phyloP scores from a whole-genome alignment of 2,797 vertebrate genomes.

The Loris lydekkerianus region DNA sequence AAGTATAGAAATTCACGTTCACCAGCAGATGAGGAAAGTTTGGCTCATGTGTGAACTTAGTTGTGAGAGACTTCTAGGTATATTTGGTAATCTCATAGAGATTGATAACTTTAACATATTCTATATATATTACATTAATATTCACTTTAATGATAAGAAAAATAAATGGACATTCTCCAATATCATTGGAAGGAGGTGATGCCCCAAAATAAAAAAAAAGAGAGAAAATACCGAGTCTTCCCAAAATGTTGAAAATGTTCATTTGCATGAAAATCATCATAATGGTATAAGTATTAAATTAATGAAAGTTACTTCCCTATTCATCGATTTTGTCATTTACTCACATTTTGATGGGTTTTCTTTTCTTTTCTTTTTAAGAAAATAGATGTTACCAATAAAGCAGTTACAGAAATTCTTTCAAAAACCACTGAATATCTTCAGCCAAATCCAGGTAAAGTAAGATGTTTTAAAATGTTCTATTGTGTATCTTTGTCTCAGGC shows the following conservation, averaged over 20 bases:
- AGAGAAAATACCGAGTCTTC: background rate
- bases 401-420: conserved; percentile 94
- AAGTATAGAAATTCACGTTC: background rate
- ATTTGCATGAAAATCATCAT: background rate
- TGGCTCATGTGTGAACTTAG: background rate
- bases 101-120: background rate
- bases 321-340: background rate
- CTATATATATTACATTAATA: background rate
- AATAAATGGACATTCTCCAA: background rate
- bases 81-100: background rate
- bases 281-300: background rate
- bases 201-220: background rate
- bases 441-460: conserved; percentile 95
- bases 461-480: background rate
- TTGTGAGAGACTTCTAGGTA: background rate
- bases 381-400: conserved; percentile 97
- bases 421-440: conserved; percentile 97
- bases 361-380: conserved; percentile 90
- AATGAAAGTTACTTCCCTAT: background rate
- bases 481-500: background rate
- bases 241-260: background rate
- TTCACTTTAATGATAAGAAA: conserved; percentile 4
- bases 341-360: background rate
- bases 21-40: background rate
- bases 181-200: background rate